phyloP scores from a whole-genome alignment of 2,888 invertebrate genomes.

The Scotopteryx bipunctaria region DNA sequence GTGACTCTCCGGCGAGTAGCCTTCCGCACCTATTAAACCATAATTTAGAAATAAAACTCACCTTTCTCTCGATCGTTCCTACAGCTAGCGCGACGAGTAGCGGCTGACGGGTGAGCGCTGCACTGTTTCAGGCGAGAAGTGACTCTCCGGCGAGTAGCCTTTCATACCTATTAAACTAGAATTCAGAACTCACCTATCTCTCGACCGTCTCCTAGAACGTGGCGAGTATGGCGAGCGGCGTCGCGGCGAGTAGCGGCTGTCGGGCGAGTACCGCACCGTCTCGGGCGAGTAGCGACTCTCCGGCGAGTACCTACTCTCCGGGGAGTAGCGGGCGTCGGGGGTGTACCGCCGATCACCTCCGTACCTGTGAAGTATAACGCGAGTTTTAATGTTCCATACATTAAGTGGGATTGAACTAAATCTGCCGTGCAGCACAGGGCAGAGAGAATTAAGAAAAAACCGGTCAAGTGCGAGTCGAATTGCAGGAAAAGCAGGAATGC shows the following conservation, averaged over 20 bases:
- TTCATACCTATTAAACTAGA: too few relatives aligned
- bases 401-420: too few relatives aligned
- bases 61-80: too few relatives aligned
- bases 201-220: conserved; percentile 59
- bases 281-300: conserved; percentile 65
- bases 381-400: too few relatives aligned
- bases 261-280: conserved; percentile 70
- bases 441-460: too few relatives aligned
- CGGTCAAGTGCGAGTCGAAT: too few relatives aligned
- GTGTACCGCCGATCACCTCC: conserved; percentile 56
- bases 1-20: too few relatives aligned
- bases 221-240: conserved; percentile 63
- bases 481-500: too few relatives aligned
- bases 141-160: too few relatives aligned
- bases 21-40: too few relatives aligned
- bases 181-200: conserved; percentile 54
- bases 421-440: too few relatives aligned
- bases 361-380: conserved; percentile 49
- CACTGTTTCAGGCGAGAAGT: conserved; percentile 69
- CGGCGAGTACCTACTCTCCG: conserved; percentile 72
- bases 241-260: conserved; percentile 81
- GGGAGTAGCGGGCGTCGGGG: conserved; percentile 71
- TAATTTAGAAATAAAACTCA: conserved; percentile 26
- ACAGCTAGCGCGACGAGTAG: too few relatives aligned
- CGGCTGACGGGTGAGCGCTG: conserved; percentile 68